Base-by-base conservation (phyloP, 53 echinoderm and acorn worm genomes). In the Temnopleurus reevesii region DNA sequence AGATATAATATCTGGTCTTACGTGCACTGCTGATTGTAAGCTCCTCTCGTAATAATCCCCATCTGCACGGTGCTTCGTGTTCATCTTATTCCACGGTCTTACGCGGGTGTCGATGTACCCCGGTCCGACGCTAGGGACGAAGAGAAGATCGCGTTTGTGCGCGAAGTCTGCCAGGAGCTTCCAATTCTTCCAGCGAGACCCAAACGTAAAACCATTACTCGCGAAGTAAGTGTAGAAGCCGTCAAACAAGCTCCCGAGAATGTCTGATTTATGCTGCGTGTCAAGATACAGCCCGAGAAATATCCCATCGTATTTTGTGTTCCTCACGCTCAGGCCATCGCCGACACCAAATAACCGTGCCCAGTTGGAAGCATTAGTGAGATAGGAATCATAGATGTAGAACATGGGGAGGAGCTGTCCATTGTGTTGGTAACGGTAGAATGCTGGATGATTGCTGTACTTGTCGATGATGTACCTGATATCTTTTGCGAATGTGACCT, bases 211-310 rank as follows among this genome's bases (percentile, higher is more conserved):
- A 51, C 83, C 92, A 61, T 89, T 95, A 41, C 95, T 89, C 7
- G 97, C 95, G 79, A 97, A 97, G 53, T 97, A 97, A 0, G 97
- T 97, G 85, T 97, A 97, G 79, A 97, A 97, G 25, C 97, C 95
- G 53, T 95, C 94, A 57, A 97, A 95, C 8, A 93, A 93, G 10
- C 90, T 90, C 0, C 33, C 47, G 3, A 91, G 36, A 19, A 97
- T 77, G 7, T 97, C 95, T 0, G 89, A 51, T 7, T 81, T 89
- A 60, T 97, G 95, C 46, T 93, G 89, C 24, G 90, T 76, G 54
- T 95, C 97, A 0, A 97, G 94, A 17, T 93, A 91, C 12, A 97
- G 66, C 21, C 91, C 97, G 3, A 97, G 49, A 46, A 97, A 92
- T 21, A 97, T 59, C 0, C 96, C 97, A 38, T 97, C 94, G 58